Base-by-base conservation (phyloP, 2,888 invertebrate species). In the Philereme vetulata region DNA sequence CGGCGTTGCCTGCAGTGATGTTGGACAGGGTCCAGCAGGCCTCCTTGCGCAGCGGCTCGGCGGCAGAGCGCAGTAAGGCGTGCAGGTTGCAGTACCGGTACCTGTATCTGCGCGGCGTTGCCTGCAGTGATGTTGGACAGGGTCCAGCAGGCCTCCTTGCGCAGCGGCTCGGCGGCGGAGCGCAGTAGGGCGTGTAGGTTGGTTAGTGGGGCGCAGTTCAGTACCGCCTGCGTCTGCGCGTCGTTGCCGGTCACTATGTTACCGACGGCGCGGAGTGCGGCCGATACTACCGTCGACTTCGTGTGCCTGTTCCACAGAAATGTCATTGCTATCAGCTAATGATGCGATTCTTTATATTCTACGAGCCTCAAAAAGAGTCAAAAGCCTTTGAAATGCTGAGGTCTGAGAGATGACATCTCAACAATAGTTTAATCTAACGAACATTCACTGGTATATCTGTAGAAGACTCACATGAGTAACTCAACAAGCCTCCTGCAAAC, bases 201-300 rank as follows among this genome's bases (percentile, higher is more conserved):
- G 1, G 96, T 96, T 75, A 99, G 90, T 51, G 97, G 98, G 69
- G 96, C 95, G 84, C 98, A 98, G 90, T 98, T 98, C 51, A 99
- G 93, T 67, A 98, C 96, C 8, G 98, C 96, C 92, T 99, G 98
- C 49, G 99, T 99, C 92, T 99, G 99, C 56, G 96, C 94, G 85
- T 99, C 99, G 86, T 98, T 98, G 38, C 99, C 99, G 0, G 99
- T 99, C 49, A 99, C 98, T 72, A 99, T 98, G 86, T 99, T 99
- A 48, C 99, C 99, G 4, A 98, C 98, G n/a, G 98, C 98, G 55
- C 99, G 93, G 61, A 99, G 84, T 5, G 98, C 98, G 42, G 99
- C 98, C 10, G 97, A 97, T 6, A 97, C 96, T 11, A 98, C 98
- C 64, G 95, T 96, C 60, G 96, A 94, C 77, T 96, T 95, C 66